Evolutionary conservation across 2,113 vertebrate genomes (phyloP), one percentile per base, ranked within the genome.

Genomic region (Maccullochella peelii): DNA sequence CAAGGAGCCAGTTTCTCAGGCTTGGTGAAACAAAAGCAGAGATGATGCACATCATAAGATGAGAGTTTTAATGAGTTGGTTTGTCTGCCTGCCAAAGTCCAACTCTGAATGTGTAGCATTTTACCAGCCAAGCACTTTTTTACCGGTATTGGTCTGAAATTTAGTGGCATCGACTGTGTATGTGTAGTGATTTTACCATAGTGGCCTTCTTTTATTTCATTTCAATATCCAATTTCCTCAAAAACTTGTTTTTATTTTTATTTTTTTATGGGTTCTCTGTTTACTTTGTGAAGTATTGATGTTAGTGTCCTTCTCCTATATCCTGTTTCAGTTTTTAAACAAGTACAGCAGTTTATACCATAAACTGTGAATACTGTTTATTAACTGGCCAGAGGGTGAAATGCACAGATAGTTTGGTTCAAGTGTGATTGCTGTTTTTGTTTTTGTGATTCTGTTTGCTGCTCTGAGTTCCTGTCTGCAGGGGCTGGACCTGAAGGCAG

Each of bases 21-120:
- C 77, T 82, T 49, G 33, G 72, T 79, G 77, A 80, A 93, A 86
- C 80, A 78, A 84, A 90, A 78, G 66, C 78, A 80, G 79, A 68
- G 84, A 79, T 84, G 61, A 57, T 65, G 55, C 68, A 63, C 77
- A 77, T 80, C 70, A 77, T 67, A 47, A 78, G 73, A 80, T 79
- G 79, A 85, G 62, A 16, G 61, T 71, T 90, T 91, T 92, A 86
- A 90, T 88, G 82, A 80, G 88, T 86, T 88, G 70, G 70, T 93
- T 80, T 83, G 76, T 91, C 30, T 75, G 33, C 80, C 70, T 80
- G 86, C 84, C 84, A 67, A 67, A 83, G 69, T 79, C 63, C 63
- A 79, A 84, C 23, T 23, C 63, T 65, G 55, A 84, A 66, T 50
- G 44, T 87, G 71, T 49, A 59, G 15, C 16, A 54, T 86, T 87